A percentile compares a stretch with the other conserved stretches of the same genome.
Conservation (phyloP, 2,888 invertebrate genomes). For the Troides oblongomaculatus region DNA sequence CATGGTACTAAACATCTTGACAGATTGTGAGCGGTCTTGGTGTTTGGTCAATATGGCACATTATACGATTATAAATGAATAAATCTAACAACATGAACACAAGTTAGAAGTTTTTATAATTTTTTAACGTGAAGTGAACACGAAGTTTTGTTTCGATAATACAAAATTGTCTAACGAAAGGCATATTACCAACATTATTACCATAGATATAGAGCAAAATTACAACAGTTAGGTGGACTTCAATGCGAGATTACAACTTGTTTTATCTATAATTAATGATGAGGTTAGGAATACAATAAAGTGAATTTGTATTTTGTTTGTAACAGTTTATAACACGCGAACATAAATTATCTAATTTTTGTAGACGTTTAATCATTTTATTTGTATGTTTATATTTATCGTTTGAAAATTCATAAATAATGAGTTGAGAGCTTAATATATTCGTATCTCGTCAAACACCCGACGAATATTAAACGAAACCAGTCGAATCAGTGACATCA, state of each 20-base stretch:
- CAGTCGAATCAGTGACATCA: slow-evolving; percentile 76
- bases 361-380: slow-evolving; percentile 2
- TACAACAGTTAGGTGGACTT: neutral
- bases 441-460: slow-evolving; percentile 58
- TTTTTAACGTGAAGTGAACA: too few relatives aligned
- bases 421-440: slow-evolving; percentile 39
- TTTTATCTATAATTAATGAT: neutral
- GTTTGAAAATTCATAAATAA: slow-evolving; percentile 23
- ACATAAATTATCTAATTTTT: neutral
- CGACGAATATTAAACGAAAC: slow-evolving; percentile 73
- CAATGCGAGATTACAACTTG: neutral
- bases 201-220: neutral
- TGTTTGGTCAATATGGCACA: too few relatives aligned
- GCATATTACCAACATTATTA: neutral
- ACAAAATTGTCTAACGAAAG: neutral
- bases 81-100: too few relatives aligned
- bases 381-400: slow-evolving; percentile 6
- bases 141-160: too few relatives aligned
- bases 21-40: too few relatives aligned
- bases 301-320: neutral
- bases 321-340: neutral
- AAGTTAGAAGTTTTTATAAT: too few relatives aligned
- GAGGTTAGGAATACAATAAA: neutral
- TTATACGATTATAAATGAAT: too few relatives aligned
- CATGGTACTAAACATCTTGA: too few relatives aligned